A percentile compares a stretch with the other conserved stretches of the same genome.
Evolutionary conservation across 2,113 vertebrate genomes (phyloP).

Genomic region (Sakesphorus luctuosus): DNA sequence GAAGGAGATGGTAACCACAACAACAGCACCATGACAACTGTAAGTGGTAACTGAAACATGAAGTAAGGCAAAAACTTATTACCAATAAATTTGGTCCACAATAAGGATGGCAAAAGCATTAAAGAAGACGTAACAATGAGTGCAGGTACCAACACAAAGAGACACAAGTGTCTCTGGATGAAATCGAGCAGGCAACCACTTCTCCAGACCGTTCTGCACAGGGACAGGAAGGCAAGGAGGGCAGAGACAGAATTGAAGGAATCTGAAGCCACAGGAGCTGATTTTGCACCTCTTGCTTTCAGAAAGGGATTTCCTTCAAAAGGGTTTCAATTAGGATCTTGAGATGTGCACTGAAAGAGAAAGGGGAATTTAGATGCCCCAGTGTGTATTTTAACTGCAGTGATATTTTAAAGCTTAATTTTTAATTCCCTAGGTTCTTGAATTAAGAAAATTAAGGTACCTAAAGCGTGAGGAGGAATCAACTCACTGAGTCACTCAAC

Average conservation of each 20-base stretch:
- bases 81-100: background rate
- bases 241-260: background rate
- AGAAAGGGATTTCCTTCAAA: background rate
- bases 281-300: background rate
- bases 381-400: background rate
- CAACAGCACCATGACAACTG: conserved; percentile 49
- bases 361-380: background rate
- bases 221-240: background rate
- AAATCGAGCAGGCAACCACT: background rate
- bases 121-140: background rate
- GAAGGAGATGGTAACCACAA: conserved; percentile 40
- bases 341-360: background rate
- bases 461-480: background rate
- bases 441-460: background rate
- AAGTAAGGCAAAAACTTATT: background rate
- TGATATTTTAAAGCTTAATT: background rate
- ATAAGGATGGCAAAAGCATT: background rate
- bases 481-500: background rate
- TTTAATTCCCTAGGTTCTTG: background rate
- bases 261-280: background rate
- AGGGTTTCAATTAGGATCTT: background rate
- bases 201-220: background rate
- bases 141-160: background rate
- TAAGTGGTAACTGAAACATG: background rate
- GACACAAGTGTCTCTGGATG: background rate